Evolutionary conservation across 2,888 invertebrate species (phyloP), one percentile per base, ranked within the genome.

Genomic region (Drosophila quinaria): DNA sequence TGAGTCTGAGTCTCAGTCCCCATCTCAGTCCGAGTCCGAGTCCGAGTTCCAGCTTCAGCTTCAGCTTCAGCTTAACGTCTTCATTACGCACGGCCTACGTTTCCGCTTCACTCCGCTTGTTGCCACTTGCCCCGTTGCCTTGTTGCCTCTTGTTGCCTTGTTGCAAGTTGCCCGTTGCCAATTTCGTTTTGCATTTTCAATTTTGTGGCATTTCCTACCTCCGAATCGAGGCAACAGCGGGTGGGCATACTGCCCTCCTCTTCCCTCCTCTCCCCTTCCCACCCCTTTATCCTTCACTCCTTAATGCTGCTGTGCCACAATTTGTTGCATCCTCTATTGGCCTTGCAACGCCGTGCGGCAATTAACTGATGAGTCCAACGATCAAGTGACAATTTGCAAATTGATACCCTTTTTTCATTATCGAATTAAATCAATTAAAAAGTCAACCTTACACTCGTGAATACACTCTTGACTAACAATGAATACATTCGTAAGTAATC

Each of bases 101-200:
- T 69, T 71, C 69, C 73, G 64, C 74, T 71, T 29, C 49, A 22
- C 63, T 56, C 54, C 66, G 65, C 46, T 62, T 41, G 54, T 50
- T 52, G 73, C 73, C 56, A 33, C 33, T 50, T 56, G 52, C 70
- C 52, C 25, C 42, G 22, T 37, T 54, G 44, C 49, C 25, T 29
- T 35, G 25, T 58, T 50, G 50, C 22, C 22, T 22, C 64, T 9
- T 39, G 49, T 52, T 63, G 74, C 74, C 46, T 10, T 10, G 51
- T 55, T 63, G 44, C 60, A 10, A 11, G 39, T 35, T 61, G 55
- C 51, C 6, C 6, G 63, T 83, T 88, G 89, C 76, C 89, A 86
- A 88, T 85, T 85, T 86, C 84, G 79, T 88, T 85, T 84, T 85
- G 87, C 87, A 88, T 88, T 85, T 85, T 88, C 89, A 86, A 88